Evolutionary conservation across 2,113 vertebrate genomes (phyloP).

Genomic region (Morone saxatilis): DNA sequence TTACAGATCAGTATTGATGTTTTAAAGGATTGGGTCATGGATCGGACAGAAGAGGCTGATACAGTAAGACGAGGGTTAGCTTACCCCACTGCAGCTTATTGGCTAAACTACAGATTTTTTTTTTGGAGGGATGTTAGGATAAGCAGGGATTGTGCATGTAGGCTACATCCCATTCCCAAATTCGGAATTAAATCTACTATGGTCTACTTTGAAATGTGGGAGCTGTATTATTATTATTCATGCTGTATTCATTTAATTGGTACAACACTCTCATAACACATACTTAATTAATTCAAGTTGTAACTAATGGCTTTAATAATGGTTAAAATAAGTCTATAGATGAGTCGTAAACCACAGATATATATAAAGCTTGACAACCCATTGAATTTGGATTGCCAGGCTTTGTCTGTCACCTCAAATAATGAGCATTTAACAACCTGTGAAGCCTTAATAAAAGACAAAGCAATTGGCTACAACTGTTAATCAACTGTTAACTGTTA

Average conservation of each 20-base stretch:
- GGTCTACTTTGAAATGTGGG: slow-evolving; percentile 5
- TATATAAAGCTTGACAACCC: not conserved
- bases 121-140: slow-evolving; percentile 62
- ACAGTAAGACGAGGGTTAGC: slow-evolving; percentile 53
- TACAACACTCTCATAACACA: not conserved
- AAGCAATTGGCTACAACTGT: not conserved
- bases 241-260: not conserved
- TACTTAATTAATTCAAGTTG: not conserved
- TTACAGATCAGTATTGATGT: slow-evolving; percentile 69
- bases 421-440: not conserved
- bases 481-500: not conserved
- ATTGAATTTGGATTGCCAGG: not conserved
- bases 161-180: slow-evolving; percentile 59
- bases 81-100: slow-evolving; percentile 61
- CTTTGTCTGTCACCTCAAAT: slow-evolving; percentile 6
- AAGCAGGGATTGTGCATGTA: slow-evolving; percentile 75
- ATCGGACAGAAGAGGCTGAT: slow-evolving; percentile 41
- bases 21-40: slow-evolving; percentile 58
- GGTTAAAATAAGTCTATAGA: not conserved
- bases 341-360: not conserved
- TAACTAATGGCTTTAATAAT: not conserved
- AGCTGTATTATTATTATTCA: not conserved
- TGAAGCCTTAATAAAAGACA: not conserved
- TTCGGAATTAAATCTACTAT: slow-evolving; percentile 48
- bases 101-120: slow-evolving; percentile 58